Conservation (phyloP, 1,140 invertebrate genomes). For the Pinna nobilis region DNA sequence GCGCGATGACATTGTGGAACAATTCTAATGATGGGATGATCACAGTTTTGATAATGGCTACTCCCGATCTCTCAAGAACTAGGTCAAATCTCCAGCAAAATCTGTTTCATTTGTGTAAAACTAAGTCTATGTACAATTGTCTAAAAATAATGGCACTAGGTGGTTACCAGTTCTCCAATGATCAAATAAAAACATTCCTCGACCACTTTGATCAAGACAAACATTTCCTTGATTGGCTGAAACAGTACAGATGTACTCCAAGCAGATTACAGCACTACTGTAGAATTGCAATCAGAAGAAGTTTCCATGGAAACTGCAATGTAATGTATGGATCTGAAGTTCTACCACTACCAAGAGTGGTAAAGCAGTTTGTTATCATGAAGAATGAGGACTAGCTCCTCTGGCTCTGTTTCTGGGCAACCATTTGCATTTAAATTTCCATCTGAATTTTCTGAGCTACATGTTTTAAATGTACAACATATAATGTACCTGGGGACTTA, state of each 20-base stretch:
- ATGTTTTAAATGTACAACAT: background rate
- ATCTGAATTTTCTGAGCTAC: background rate
- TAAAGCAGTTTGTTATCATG: slow-evolving; percentile 21
- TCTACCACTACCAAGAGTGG: slow-evolving; percentile 16
- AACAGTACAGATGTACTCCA: slow-evolving; percentile 12
- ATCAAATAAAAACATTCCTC: background rate
- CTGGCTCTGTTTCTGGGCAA: background rate
- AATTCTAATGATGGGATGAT: slow-evolving; percentile 18
- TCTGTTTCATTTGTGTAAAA: slow-evolving; percentile 24
- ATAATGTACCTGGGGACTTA: background rate
- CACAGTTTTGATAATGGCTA: slow-evolving; percentile 22
- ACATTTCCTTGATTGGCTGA: slow-evolving; percentile 25
- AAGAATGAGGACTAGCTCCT: slow-evolving; percentile 1
- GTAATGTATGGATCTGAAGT: slow-evolving; percentile 29
- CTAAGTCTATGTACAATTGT: background rate
- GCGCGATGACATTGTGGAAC: slow-evolving; percentile 14
- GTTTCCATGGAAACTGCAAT: slow-evolving; percentile 31
- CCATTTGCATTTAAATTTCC: background rate
- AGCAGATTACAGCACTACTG: slow-evolving; percentile 13
- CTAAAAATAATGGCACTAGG: background rate
- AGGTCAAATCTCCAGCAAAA: slow-evolving; percentile 15
- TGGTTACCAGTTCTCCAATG: background rate
- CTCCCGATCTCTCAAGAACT: slow-evolving; percentile 17
- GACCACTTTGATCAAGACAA: slow-evolving; percentile 23
- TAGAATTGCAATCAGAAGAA: slow-evolving; percentile 15